Evolutionary conservation across 2,888 invertebrate species (phyloP), one percentile per base, ranked within the genome.

Genomic region (Autographa pulchrina): DNA sequence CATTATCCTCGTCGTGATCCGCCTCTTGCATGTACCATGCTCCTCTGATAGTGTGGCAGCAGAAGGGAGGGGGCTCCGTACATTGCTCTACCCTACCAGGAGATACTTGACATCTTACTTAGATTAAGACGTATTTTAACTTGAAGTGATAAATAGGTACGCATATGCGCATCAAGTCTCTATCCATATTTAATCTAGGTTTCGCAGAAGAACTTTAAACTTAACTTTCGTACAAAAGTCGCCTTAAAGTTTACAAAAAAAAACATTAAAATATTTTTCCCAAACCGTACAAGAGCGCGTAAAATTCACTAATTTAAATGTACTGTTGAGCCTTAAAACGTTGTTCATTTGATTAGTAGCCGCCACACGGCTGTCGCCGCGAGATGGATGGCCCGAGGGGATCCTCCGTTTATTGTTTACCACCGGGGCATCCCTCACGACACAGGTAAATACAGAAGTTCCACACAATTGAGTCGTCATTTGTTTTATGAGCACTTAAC

Each of bases 11-110:
- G 76, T 59, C 8, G 11, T 31, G 65, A 16, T 59, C 68, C 76
- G 76, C 78, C 78, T 73, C 64, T 76, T 79, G 69, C 79, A 62
- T 74, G 79, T 74, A 14, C 54, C 80, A 74, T 74, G 35, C n/a
- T 52, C 41, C 48, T 60, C 60, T 32, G 79, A 77, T 71, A 77
- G 56, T n/a, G 64, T 61, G 65, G 60, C 20, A 7, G 35, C 58
- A n/a, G 38, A 43, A 65, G 68, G 25, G 67, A 66, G 60, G 79
- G 79, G 79, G 68, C 79, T 67, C 77, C 67, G 65, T 56, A 77
- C 74, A 71, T 74, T 77, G 64, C 65, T 9, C n/a, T 16, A 1
- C n/a, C 2, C 48, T n/a, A 48, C 48, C 6, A 48, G n/a, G 5
- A 5, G 43, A 43, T 7, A 16, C 48, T 48, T n/a, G n/a, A 48